Conservation (phyloP, 2,797 vertebrate genomes). For the Brachyalestes nurse region DNA sequence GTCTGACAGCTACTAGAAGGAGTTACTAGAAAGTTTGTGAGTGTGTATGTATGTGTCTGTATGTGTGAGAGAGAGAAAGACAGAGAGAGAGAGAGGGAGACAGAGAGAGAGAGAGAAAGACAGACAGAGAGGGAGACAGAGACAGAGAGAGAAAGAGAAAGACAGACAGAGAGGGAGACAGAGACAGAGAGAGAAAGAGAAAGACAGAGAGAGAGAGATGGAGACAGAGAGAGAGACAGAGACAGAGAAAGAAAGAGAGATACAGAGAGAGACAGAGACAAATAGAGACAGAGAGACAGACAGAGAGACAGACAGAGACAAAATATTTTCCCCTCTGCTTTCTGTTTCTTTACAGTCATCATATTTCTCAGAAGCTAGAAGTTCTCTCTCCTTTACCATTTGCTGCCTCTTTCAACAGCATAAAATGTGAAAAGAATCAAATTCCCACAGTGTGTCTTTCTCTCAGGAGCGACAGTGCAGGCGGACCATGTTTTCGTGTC, state of each 20-base stretch:
- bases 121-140: not conserved
- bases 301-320: too few species aligned
- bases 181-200: constrained; percentile 20
- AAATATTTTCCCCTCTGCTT: constrained; percentile 43
- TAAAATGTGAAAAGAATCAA: too few species aligned
- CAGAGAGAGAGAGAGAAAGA: not conserved
- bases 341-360: constrained; percentile 15
- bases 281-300: too few species aligned
- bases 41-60: constrained; percentile 40
- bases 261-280: too few species aligned
- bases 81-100: not conserved
- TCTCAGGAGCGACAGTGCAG: too few species aligned
- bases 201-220: too few species aligned
- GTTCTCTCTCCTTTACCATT: constrained; percentile 30
- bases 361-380: constrained; percentile 16
- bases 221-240: too few species aligned
- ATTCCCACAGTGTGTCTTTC: too few species aligned
- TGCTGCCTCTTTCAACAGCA: not conserved
- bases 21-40: constrained; percentile 47
- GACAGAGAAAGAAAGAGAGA: too few species aligned
- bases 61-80: constrained; percentile 2
- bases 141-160: not conserved
- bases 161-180: not conserved
- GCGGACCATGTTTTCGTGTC: too few species aligned
- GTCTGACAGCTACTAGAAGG: constrained; percentile 71